phyloP scores from a whole-genome alignment of 2,113 vertebrate species.

The Mobula birostris region DNA sequence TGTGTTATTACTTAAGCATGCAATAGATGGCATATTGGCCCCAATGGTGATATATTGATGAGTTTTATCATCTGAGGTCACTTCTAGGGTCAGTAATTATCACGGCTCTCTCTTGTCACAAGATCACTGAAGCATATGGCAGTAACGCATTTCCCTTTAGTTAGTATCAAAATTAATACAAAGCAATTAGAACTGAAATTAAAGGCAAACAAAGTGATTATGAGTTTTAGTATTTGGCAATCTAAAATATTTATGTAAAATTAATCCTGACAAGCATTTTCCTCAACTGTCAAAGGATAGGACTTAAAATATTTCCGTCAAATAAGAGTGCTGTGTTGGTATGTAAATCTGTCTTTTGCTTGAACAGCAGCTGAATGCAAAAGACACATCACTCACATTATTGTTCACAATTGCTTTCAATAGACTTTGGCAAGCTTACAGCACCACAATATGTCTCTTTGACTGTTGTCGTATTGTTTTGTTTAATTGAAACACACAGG shows the following conservation, averaged over 20 bases:
- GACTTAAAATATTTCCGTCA: background rate
- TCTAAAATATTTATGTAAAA: constrained; percentile 9
- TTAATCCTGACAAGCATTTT: constrained; percentile 19
- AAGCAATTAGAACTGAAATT: background rate
- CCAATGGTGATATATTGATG: background rate
- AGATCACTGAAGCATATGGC: background rate
- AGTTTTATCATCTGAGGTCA: constrained; percentile 4
- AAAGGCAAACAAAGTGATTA: background rate
- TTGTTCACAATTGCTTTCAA: constrained; percentile 11
- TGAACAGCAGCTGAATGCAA: background rate
- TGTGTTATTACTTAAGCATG: background rate
- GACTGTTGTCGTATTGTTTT: background rate
- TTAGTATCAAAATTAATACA: background rate
- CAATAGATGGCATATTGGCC: background rate
- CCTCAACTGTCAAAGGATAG: background rate
- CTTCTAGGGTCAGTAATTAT: background rate
- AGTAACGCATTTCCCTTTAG: background rate
- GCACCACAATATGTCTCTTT: background rate
- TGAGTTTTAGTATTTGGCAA: background rate
- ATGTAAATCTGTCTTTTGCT: background rate
- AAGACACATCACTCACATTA: background rate
- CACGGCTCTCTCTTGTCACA: background rate
- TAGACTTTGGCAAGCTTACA: background rate
- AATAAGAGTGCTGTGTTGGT: background rate
- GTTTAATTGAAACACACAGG: background rate